phyloP scores from a whole-genome alignment of 1,140 invertebrate genomes.

The Drosophila seguyi region DNA sequence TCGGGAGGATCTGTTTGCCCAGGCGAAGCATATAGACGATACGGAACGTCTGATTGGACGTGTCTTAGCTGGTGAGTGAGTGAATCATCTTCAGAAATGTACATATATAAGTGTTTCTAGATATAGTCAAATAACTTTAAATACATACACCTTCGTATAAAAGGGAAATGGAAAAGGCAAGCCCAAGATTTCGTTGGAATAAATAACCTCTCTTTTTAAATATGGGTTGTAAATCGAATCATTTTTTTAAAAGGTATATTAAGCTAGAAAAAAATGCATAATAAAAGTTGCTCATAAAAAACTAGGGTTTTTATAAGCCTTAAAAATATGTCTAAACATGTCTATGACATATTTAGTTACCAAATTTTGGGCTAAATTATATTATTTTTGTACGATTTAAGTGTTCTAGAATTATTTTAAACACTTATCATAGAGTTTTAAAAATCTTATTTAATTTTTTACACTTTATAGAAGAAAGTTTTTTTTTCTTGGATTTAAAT shows the following conservation, averaged over 20 bases:
- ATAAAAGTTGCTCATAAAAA: too few relatives aligned
- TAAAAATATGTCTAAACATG: neutral
- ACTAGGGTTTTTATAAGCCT: too few relatives aligned
- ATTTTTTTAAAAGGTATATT: neutral
- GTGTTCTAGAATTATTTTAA: too few relatives aligned
- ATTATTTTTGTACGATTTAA: too few relatives aligned
- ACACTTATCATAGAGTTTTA: too few relatives aligned
- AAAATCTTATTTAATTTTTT: too few relatives aligned
- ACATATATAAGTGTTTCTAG: neutral
- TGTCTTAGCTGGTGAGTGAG: constrained; percentile 78
- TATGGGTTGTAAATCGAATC: too few relatives aligned
- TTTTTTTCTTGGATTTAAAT: too few relatives aligned
- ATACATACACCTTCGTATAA: neutral
- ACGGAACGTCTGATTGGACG: constrained; percentile 80
- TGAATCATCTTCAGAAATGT: constrained; percentile 5
- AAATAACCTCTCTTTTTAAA: too few relatives aligned
- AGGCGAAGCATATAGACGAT: constrained; percentile 80
- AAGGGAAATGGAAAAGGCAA: neutral
- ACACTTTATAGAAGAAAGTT: too few relatives aligned
- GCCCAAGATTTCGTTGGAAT: too few relatives aligned
- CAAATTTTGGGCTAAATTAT: too few relatives aligned
- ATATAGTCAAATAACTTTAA: neutral
- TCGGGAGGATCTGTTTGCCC: constrained; percentile 81
- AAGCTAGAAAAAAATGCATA: neutral
- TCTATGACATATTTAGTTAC: neutral